Evolutionary conservation across 2,113 vertebrate species (phyloP).

Genomic region (Herpetotheres cachinnans): DNA sequence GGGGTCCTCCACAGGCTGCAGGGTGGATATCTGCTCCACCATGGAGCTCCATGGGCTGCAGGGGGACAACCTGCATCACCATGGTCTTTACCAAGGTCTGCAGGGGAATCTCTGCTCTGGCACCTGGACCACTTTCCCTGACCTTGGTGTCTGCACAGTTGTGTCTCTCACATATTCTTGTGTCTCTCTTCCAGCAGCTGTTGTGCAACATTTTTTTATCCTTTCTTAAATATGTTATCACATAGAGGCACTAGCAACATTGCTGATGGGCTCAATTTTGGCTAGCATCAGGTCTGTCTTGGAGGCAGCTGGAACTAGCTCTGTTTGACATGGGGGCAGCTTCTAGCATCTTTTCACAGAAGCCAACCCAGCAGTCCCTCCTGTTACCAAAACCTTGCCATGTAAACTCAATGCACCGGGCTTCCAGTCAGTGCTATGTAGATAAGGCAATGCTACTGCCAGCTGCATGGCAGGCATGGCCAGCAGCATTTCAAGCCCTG

Average conservation of each 20-base stretch:
- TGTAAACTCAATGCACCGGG: background rate
- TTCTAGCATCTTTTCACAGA: background rate
- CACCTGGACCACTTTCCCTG: background rate
- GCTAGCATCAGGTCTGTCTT: background rate
- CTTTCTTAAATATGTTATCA: background rate
- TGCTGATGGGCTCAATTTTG: background rate
- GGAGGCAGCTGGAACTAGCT: background rate
- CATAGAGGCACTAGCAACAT: background rate
- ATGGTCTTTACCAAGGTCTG: background rate
- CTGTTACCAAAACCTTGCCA: too few relatives aligned
- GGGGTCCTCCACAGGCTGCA: background rate
- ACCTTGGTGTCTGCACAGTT: background rate
- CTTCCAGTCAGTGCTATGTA: background rate
- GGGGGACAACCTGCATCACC: background rate
- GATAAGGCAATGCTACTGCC: background rate
- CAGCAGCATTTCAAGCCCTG: too few relatives aligned
- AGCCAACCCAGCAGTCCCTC: background rate
- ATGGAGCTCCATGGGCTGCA: background rate
- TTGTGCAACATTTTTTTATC: background rate
- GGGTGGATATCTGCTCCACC: background rate
- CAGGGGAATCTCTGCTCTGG: background rate
- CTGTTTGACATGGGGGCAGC: background rate
- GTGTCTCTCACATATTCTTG: too few relatives aligned
- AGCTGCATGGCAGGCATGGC: too few relatives aligned
- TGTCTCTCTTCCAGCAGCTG: background rate